Base-by-base conservation (phyloP, 2,113 vertebrate genomes). In the Odocoileus hemionus region DNA sequence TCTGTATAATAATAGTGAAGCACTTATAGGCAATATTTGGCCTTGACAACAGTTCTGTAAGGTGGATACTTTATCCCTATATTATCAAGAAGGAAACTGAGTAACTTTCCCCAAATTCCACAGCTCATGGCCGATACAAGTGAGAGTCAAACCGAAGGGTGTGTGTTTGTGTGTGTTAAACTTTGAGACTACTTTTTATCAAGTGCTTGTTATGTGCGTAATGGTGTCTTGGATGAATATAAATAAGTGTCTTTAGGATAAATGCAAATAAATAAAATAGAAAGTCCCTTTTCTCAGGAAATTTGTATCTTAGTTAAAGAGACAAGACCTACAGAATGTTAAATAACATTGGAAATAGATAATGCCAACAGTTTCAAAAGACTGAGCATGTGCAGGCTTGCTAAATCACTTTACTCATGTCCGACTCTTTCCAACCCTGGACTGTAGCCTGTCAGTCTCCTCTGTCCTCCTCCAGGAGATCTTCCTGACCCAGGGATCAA, bases 361-460 rank as follows among this genome's bases (percentile, higher is more conserved):
- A 30, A 78, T 23, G 10, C 17, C 43, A 33, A 21, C 4, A 0
- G 17, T 54, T 94, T 57, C 64, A 28, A 30, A 87, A 91, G 36
- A 52, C 13, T 88, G 55, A 88, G 21, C 23, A 14, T 26, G 21
- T 0, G 1, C 6, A 0, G 13, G 12, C 36, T 74, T 25, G 21
- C 70, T 74, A 39, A 25, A 30, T 74, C 23, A 43, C 70, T 12
- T 74, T 3, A 74, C 11, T 74, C 21, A 7, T 7, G 70, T 74
- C 21, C 7, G 3, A 43, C 12, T 74, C 36, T 74, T 39, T 70
- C 9, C 23, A 74, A 36, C 70, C 36, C n/a, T n/a, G n/a, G n/a
- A n/a, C n/a, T n/a, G n/a, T n/a, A n/a, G n/a, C n/a, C n/a, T n/a
- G 11, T 13, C 36, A 14, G 70, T 23, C 21, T 74, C 70, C 70